phyloP scores from a whole-genome alignment of 2,113 vertebrate species.

The Menura novaehollandiae region DNA sequence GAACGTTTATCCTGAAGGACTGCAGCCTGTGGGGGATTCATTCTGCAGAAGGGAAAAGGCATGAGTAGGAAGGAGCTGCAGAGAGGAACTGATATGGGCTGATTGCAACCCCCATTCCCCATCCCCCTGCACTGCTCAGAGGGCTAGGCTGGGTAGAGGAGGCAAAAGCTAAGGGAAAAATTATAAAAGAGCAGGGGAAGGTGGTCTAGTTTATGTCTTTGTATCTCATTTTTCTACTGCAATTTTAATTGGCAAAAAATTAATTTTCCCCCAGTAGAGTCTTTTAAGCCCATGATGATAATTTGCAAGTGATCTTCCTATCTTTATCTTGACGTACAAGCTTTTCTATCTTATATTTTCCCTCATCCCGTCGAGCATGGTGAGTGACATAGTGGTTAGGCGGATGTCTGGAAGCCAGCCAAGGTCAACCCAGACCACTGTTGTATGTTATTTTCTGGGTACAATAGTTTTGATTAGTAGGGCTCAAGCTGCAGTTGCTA shows the following conservation, averaged over 20 bases:
- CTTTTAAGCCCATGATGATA: not conserved
- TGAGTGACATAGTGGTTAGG: not conserved
- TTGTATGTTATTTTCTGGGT: not conserved
- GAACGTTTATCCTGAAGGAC: not conserved
- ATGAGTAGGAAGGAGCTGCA: not conserved
- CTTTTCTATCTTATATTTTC: not conserved
- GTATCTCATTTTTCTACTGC: not conserved
- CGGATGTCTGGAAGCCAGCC: not conserved
- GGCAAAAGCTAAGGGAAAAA: not conserved
- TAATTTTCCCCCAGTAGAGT: not conserved
- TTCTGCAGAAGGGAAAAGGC: accelerated
- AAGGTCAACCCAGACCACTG: not conserved
- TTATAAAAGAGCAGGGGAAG: not conserved
- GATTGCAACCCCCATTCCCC: not conserved
- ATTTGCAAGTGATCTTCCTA: not conserved
- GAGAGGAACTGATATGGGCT: not conserved
- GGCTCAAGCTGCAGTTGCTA: not conserved
- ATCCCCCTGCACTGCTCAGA: not conserved
- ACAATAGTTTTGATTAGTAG: not conserved
- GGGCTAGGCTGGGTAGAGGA: not conserved
- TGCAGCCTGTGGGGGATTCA: not conserved
- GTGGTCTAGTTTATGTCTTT: not conserved
- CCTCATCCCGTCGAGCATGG: accelerated
- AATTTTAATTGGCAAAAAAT: not conserved
- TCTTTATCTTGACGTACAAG: not conserved